Evolutionary conservation across 2,888 invertebrate species (phyloP), one percentile per base, ranked within the genome.

Genomic region (Drosophila austrosaltans): DNA sequence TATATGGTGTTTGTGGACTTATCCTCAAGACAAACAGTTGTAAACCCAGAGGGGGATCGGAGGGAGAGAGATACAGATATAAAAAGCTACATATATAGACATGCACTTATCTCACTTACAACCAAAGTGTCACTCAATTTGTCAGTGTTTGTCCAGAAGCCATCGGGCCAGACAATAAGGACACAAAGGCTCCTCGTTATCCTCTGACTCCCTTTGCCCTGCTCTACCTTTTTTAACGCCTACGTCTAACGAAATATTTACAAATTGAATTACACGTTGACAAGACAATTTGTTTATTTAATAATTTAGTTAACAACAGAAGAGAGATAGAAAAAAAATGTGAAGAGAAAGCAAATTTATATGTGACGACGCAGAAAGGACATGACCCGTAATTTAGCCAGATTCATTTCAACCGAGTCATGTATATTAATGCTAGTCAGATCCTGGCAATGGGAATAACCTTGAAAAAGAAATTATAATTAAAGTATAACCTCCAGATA

Each of bases 401-500:
- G 85, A 77, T 81, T 89, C 90, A 92, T 89, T 76, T 86, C 77
- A 22, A 85, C 77, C 12, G 80, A 79, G 74, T 91, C 91, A 32
- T 56, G 67, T 30, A 85, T 77, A 61, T 83, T 77, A 66, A 90
- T 87, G 72, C 91, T 90, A 69, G 77, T 74, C 75, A 92, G 77
- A 75, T 92, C 92, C 68, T 88, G 81, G 2, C 81, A 81, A 77
- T 92, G 92, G 10, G 91, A 89, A 61, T 89, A 87, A 40, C 85
- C 90, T 91, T 57, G 2, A 22, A 32, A 39, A 77, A n/a, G 58
- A 22, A 61, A 63, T 20, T 48, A 39, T 57, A 42, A 42, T 57
- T 2, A 32, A 62, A 32, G 58, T 63, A 63, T 30, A 56, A 59
- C 48, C 59, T 63, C 4, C 10, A 22, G 7, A 53, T 3, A 10